Base-by-base conservation (phyloP, 2,113 vertebrate genomes). In the Pagrus major region DNA sequence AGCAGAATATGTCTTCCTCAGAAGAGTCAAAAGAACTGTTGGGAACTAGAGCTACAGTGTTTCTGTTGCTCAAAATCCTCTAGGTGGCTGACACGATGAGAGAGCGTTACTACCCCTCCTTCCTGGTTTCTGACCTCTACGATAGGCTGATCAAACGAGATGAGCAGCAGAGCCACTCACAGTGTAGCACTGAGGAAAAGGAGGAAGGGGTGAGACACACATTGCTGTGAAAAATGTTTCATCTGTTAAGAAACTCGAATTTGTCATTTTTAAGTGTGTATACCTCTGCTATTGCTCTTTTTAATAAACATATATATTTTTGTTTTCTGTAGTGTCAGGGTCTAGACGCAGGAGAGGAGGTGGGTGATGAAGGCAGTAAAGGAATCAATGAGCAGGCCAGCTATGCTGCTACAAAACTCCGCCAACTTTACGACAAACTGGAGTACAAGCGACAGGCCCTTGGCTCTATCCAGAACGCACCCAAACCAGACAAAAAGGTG, bases 401-500 rank as follows among this genome's bases (percentile, higher is more conserved):
- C 92, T 99, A 97, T 6, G 97, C 97, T 61, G 96, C 95, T 27
- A 98, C 96, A 68, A 99, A 97, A 84, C 96, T 99, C 9, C 94
- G 94, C 39, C 96, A 97, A 77, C 94, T 99, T 51, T 97, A 94
- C 56, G 98, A 99, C 93, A 98, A 97, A 63, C 96, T 99, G 76
- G 97, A 99, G 67, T 99, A 99, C 91, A 99, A 99, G 91, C 96
- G 96, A 25, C 98, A 99, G 88, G 98, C 98, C 67, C 94, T 99
- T 65, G 96, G 94, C 90, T 99, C 97, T 55, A 96, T 99, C 87
- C 97, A 97, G 89, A 99, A 96, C 37, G 97, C 98, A 58, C 98
- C 98, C 74, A 98, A 99, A 90, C 98, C 97, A 1, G 97, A 99
- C 94, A 99, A 97, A 91, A 99, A 99, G 97, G 98, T 99, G 90